Percentiles rank a stretch among this genome's conserved stretches.
phyloP scores from a whole-genome alignment of 2,113 vertebrate species.

The Ia io region DNA sequence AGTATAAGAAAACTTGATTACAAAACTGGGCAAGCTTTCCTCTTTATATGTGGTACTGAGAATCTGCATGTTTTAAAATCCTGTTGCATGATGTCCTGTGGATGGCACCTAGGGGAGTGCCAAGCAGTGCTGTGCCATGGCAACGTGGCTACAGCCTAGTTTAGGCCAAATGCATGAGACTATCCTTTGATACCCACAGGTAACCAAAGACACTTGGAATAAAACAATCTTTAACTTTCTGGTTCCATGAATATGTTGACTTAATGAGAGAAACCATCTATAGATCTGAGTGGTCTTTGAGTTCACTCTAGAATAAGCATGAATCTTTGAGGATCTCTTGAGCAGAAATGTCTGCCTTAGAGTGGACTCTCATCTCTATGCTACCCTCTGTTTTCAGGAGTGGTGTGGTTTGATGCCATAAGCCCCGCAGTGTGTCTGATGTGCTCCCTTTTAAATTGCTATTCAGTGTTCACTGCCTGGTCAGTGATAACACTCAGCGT shows the following conservation, averaged over 20 bases:
- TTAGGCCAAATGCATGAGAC: not conserved
- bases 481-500: not conserved
- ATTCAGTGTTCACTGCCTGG: not conserved
- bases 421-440: not conserved
- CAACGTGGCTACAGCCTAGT: not conserved
- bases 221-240: not conserved
- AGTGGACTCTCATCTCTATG: not conserved
- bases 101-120: not conserved
- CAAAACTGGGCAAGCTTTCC: not conserved
- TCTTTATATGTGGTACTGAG: not conserved
- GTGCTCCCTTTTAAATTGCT: not conserved
- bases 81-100: not conserved
- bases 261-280: not conserved
- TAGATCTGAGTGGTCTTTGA: not conserved
- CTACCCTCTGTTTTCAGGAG: not conserved
- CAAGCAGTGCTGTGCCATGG: not conserved
- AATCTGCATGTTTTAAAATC: not conserved
- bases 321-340: not conserved
- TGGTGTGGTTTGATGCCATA: not conserved
- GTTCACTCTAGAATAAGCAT: not conserved
- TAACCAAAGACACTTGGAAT: not conserved
- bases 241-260: not conserved
- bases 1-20: not conserved
- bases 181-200: not conserved
- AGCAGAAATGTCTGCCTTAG: not conserved